These are phyloP conservation scores for Dilophus febrilis DNA, from an alignment of 2,888 invertebrate genomes.

Conservation along the genomic window DNA sequence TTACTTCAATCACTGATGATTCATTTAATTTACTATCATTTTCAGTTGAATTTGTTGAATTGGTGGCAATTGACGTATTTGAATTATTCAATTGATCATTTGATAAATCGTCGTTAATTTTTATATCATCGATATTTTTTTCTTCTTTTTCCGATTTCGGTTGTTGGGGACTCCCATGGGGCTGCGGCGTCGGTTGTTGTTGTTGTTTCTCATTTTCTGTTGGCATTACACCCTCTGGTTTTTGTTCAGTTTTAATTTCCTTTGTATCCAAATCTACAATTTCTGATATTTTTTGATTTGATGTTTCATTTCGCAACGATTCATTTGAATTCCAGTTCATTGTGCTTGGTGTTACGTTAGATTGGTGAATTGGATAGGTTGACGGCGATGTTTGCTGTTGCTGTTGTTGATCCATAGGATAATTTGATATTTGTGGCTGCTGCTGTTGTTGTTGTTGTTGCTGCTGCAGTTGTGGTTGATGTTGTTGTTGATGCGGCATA, in stretches of 20 bases:
- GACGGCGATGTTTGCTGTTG: background rate
- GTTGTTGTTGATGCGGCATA: background rate
- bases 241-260: slow-evolving; percentile 23
- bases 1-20: slow-evolving; percentile 1
- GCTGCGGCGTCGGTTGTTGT: no score
- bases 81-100: no score
- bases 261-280: slow-evolving; percentile 29
- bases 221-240: slow-evolving; percentile 1
- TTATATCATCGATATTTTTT: slow-evolving; percentile 4
- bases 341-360: slow-evolving; percentile 1
- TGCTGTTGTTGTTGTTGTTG: slow-evolving; percentile 14
- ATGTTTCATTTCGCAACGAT: slow-evolving; percentile 4
- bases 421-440: slow-evolving; percentile 3
- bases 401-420: slow-evolving; percentile 1
- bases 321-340: slow-evolving; percentile 2
- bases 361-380: slow-evolving; percentile 3
- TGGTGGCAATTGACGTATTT: no score
- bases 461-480: background rate
- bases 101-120: slow-evolving; percentile 7
- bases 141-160: background rate
- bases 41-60: no score
- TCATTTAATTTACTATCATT: no score
- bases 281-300: slow-evolving; percentile 21
- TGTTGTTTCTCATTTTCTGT: slow-evolving; percentile 13
- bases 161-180: background rate